These are phyloP conservation scores for Caracal caracal DNA, from an alignment of 2,113 vertebrate species.

Conservation along the genomic window DNA sequence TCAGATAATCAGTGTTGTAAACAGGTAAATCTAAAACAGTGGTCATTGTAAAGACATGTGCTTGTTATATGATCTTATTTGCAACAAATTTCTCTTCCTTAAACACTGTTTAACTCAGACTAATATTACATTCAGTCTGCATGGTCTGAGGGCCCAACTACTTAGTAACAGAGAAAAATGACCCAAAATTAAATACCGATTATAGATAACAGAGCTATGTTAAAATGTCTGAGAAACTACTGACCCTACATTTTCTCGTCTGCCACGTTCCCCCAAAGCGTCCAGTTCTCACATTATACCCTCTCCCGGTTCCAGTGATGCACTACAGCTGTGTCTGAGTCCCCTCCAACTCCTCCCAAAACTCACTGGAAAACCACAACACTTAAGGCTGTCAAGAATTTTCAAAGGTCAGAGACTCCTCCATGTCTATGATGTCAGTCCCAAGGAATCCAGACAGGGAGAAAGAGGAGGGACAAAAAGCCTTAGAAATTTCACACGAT, in stretches of 20 bases:
- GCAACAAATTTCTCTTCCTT: constrained; percentile 45
- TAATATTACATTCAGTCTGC: constrained; percentile 44
- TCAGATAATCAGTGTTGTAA: not conserved
- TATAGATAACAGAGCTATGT: not conserved
- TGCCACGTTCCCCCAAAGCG: not conserved
- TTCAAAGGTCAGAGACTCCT: constrained; percentile 65
- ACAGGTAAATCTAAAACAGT: constrained; percentile 30
- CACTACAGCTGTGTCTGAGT: not conserved
- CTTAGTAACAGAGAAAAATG: constrained; percentile 24
- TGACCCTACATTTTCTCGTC: not conserved
- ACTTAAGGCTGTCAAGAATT: constrained; percentile 45
- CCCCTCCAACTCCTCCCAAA: constrained; percentile 38
- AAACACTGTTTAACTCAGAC: constrained; percentile 26
- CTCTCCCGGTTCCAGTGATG: not conserved
- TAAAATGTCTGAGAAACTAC: constrained; percentile 41
- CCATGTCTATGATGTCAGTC: constrained; percentile 42
- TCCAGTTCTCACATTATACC: not conserved
- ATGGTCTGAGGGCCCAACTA: not conserved
- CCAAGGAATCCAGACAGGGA: constrained; percentile 53
- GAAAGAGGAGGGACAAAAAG: constrained; percentile 3
- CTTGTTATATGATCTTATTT: constrained; percentile 28
- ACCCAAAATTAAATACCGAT: not conserved
- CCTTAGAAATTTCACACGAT: constrained; percentile 50
- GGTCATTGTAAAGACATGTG: constrained; percentile 8
- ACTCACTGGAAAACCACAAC: constrained; percentile 31